Base-by-base conservation (phyloP, 2,113 vertebrate species). In the Pavo muticus region DNA sequence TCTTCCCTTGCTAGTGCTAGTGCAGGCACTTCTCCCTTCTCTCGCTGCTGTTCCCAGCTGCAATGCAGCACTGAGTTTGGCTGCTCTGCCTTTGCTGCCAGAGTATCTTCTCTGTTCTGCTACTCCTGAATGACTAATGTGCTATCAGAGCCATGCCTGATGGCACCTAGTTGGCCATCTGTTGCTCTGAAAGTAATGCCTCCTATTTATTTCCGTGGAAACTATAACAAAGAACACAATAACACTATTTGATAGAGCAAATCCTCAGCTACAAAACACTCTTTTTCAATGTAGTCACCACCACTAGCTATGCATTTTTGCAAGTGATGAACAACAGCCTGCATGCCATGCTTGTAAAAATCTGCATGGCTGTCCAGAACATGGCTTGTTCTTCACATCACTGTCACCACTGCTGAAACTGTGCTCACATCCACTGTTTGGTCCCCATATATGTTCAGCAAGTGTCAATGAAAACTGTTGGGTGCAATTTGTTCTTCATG, bases 51-150 rank as follows among this genome's bases (percentile, higher is more conserved):
- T 40, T 85, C 42, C 37, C 59, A 67, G 27, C 27, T 71, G 12
- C 40, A 25, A 54, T 20, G 70, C 1, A 0, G 24, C 27, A 47
- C 37, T 52, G 47, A 57, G 17, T 32, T 30, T 12, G 60, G 56
- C 25, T 18, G 23, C 32, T 65, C 27, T 90, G 71, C 21, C 48
- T 65, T 65, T 91, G 30, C 54, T 87, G 18, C 25, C 48, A 14
- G 15, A 29, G 7, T 6, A 81, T 32, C 29, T 83, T 84, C 57
- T 94, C 60, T 18, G 1, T 10, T 59, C 32, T 59, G 18, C 30
- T 19, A 59, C 18, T 82, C 9, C 30, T 10, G 57, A 24, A 30
- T 18, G 29, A 11, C 30, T 52, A 68, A 8, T 0, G 0, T 60
- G 21, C 25, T 61, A 70, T 8, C 29, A 32, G 4, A 77, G 23